phyloP scores from a whole-genome alignment of 2,797 vertebrate species.

The Eulemur coronatus region DNA sequence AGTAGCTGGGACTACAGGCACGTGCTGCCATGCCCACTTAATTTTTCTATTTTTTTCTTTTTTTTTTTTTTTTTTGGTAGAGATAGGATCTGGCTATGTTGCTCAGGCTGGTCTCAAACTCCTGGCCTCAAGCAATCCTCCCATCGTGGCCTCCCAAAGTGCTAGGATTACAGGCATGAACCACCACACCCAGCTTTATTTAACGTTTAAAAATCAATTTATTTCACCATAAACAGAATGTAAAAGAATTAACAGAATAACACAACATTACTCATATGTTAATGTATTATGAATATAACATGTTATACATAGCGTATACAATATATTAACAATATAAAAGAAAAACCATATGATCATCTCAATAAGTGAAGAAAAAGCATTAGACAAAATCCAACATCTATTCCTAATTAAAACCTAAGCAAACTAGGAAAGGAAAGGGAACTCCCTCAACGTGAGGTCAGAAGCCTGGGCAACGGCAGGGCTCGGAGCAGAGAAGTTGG shows the following conservation, averaged over 20 bases:
- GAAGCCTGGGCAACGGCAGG: not conserved
- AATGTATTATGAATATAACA: not conserved
- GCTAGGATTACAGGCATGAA: not conserved
- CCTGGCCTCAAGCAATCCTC: not conserved
- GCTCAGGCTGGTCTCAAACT: not conserved
- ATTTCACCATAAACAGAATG: not conserved
- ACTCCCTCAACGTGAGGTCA: not conserved
- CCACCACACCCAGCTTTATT: not conserved
- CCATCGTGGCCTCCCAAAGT: not conserved
- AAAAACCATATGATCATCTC: not conserved
- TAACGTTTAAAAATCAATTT: not conserved
- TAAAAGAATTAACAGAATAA: slow-evolving; percentile 22
- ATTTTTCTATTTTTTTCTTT: not conserved
- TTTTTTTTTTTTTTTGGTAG: no score
- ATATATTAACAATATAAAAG: not conserved
- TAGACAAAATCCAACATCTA: not conserved
- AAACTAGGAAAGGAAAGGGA: not conserved
- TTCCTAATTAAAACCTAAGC: slow-evolving; percentile 13
- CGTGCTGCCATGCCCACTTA: not conserved
- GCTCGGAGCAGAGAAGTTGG: not conserved
- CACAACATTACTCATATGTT: not conserved
- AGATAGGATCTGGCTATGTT: not conserved
- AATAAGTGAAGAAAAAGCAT: not conserved
- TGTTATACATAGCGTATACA: not conserved
- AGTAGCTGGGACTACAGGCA: not conserved